These are phyloP conservation scores for Neotoma lepida DNA, from an alignment of 2,113 vertebrate species.

Conservation along the genomic window DNA sequence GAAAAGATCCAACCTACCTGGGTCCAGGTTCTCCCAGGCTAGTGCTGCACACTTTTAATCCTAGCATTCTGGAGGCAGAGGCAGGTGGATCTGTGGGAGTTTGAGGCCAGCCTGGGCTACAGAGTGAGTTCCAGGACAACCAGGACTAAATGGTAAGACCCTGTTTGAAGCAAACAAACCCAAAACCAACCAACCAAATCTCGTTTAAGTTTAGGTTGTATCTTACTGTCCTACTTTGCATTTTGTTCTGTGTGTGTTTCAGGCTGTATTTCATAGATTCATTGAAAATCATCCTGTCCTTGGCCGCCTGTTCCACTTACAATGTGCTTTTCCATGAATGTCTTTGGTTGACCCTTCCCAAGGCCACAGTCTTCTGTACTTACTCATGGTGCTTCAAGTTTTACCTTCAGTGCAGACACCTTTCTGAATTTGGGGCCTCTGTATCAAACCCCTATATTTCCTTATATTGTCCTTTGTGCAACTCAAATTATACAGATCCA, in stretches of 20 bases:
- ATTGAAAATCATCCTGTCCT: background rate
- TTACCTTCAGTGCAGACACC: background rate
- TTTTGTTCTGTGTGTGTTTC: background rate
- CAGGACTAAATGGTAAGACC: background rate
- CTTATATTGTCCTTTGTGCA: background rate
- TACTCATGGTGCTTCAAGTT: background rate
- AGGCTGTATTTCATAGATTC: background rate
- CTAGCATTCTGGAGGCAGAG: background rate
- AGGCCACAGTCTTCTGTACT: background rate
- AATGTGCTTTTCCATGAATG: background rate
- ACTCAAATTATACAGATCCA: background rate
- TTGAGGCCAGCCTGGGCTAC: background rate
- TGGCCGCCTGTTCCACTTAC: background rate
- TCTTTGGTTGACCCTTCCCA: constrained; percentile 12
- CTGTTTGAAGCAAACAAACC: background rate
- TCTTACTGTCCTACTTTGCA: background rate
- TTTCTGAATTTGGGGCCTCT: background rate
- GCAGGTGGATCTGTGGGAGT: background rate
- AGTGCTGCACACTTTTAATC: background rate
- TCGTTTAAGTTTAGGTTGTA: constrained; percentile 17
- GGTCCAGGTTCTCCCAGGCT: background rate
- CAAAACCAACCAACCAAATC: background rate
- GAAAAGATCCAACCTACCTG: background rate
- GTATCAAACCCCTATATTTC: background rate
- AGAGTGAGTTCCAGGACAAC: background rate